A percentile compares a stretch with the other conserved stretches of the same genome.
Conservation (phyloP, 2,113 vertebrate genomes). For the Macquaria ambigua region DNA sequence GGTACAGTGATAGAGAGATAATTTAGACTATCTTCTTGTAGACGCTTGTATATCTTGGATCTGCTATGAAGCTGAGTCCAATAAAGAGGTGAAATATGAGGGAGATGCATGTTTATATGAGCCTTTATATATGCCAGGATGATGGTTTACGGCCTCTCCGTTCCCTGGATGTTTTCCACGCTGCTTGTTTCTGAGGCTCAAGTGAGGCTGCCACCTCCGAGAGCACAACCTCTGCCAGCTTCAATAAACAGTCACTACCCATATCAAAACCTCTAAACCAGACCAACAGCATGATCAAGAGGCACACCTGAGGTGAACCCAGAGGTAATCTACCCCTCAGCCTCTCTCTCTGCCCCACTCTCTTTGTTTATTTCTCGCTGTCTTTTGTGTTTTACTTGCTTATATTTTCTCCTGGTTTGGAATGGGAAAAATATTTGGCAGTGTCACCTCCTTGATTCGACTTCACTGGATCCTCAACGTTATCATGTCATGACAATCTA, state of each 20-base stretch:
- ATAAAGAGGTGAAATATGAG: constrained; percentile 75
- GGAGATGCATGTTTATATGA: constrained; percentile 67
- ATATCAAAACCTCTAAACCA: constrained; percentile 65
- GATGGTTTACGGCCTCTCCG: constrained; percentile 67
- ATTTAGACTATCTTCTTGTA: constrained; percentile 58
- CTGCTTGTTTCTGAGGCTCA: constrained; percentile 62
- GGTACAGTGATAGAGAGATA: constrained; percentile 46
- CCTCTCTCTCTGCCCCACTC: constrained; percentile 20
- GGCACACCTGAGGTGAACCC: constrained; percentile 77
- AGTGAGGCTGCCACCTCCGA: constrained; percentile 60
- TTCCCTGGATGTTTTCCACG: constrained; percentile 65
- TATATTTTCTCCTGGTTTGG: constrained; percentile 41
- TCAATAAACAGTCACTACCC: constrained; percentile 76
- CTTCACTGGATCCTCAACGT: constrained; percentile 22
- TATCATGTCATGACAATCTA: constrained; percentile 49
- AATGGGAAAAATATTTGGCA: constrained; percentile 39
- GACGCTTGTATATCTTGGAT: constrained; percentile 65
- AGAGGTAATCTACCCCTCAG: constrained; percentile 66
- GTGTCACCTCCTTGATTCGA: constrained; percentile 40
- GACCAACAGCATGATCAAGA: constrained; percentile 71
- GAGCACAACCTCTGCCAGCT: constrained; percentile 60
- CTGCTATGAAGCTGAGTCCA: constrained; percentile 47
- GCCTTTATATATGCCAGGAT: constrained; percentile 63
- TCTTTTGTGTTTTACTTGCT: constrained; percentile 49
- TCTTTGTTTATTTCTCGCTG: constrained; percentile 59